Percentiles rank a stretch among this genome's conserved stretches.
Conservation (phyloP, 2,113 vertebrate genomes). For the Vireo altiloquus region DNA sequence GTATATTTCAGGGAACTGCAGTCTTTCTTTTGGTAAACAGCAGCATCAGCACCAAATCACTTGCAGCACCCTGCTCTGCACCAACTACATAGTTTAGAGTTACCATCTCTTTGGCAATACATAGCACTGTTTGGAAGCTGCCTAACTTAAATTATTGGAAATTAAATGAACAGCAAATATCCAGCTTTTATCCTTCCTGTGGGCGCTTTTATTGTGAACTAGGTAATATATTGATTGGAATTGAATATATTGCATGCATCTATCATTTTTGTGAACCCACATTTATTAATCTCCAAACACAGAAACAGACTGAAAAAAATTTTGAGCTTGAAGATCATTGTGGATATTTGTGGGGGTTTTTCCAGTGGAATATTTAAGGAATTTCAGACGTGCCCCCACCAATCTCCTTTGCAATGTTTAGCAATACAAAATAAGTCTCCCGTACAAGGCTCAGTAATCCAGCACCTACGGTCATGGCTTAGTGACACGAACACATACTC, state of each 20-base stretch:
- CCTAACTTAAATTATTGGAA: background rate
- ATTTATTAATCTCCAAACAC: background rate
- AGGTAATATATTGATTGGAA: background rate
- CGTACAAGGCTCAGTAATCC: background rate
- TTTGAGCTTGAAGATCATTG: background rate
- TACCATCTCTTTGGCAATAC: background rate
- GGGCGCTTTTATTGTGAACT: background rate
- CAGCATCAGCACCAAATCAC: background rate
- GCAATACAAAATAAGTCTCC: background rate
- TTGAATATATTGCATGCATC: background rate
- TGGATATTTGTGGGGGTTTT: background rate
- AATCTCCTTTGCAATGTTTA: background rate
- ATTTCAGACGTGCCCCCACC: background rate
- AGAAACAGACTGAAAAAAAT: background rate
- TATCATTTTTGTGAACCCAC: background rate
- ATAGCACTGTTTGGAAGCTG: background rate
- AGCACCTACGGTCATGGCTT: background rate
- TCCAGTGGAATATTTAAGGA: background rate
- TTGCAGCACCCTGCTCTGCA: background rate
- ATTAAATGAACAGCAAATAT: background rate
- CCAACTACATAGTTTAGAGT: background rate
- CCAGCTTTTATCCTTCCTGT: background rate
- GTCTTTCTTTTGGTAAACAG: background rate
- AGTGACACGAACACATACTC: background rate
- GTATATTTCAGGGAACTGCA: background rate